These are phyloP conservation scores for Drosophila multiciliata DNA, from an alignment of 2,888 invertebrate genomes.

Conservation along the genomic window DNA sequence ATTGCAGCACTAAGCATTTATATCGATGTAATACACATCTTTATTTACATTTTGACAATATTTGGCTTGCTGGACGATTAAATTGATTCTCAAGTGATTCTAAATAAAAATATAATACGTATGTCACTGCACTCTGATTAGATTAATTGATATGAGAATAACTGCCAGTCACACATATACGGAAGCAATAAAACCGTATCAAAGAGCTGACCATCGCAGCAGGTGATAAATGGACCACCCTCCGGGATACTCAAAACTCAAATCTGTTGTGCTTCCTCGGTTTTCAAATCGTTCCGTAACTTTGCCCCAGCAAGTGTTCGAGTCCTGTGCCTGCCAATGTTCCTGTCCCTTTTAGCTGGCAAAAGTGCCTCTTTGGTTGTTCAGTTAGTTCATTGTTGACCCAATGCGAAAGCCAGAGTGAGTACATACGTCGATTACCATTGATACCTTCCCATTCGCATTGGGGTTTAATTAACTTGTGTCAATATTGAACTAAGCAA, in stretches of 20 bases:
- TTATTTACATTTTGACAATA: constrained; percentile 32
- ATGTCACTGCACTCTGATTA: neutral
- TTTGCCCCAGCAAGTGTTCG: constrained; percentile 1
- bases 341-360: constrained; percentile 34
- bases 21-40: constrained; percentile 46
- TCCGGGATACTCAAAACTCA: constrained; percentile 8
- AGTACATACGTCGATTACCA: constrained; percentile 39
- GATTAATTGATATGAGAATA: neutral
- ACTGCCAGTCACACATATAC: neutral
- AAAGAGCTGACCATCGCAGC: constrained; percentile 63
- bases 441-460: constrained; percentile 54
- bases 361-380: constrained; percentile 53
- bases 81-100: neutral
- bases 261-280: constrained; percentile 1
- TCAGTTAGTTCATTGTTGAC: constrained; percentile 70
- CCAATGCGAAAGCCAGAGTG: constrained; percentile 36
- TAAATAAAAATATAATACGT: neutral
- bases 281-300: constrained; percentile 40
- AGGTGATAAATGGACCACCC: constrained; percentile 56
- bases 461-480: constrained; percentile 78
- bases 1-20: constrained; percentile 61
- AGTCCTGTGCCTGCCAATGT: neutral
- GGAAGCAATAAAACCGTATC: constrained; percentile 32
- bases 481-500: constrained; percentile 77
- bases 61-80: constrained; percentile 42